phyloP scores from a whole-genome alignment of 2,888 invertebrate genomes.

The Scrobipalpa costella region DNA sequence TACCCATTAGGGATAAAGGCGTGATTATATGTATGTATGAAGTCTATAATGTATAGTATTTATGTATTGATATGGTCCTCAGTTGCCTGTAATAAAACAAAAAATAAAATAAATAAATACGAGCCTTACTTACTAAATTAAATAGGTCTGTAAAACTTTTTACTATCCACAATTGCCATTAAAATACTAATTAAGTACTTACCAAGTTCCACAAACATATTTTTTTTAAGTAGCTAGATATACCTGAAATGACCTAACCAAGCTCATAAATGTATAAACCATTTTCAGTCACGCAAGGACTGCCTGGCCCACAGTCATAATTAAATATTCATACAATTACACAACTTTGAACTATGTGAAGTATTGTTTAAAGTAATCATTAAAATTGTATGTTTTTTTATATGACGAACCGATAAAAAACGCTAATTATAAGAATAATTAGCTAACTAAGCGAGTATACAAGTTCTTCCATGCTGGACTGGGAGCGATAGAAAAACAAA shows the following conservation, averaged over 20 bases:
- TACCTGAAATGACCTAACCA: slow-evolving; percentile 14
- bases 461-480: too few species aligned
- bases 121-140: too few species aligned
- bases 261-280: slow-evolving; percentile 14
- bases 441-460: too few species aligned
- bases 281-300: slow-evolving; percentile 7
- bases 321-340: slow-evolving; percentile 17
- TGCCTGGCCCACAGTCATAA: neutral
- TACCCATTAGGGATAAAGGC: too few species aligned
- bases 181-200: neutral
- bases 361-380: slow-evolving; percentile 4
- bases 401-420: neutral
- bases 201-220: slow-evolving; percentile 8
- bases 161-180: neutral
- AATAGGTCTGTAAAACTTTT: neutral
- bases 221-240: slow-evolving; percentile 19
- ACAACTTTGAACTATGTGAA: slow-evolving; percentile 12
- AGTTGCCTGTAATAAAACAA: too few species aligned
- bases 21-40: too few species aligned
- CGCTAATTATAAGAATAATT: neutral
- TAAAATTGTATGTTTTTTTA: neutral
- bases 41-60: too few species aligned
- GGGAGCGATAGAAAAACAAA: too few species aligned
- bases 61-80: too few species aligned
- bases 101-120: too few species aligned